Conservation (phyloP, 23 tunicate genomes). For the Halocynthia aurantium region DNA sequence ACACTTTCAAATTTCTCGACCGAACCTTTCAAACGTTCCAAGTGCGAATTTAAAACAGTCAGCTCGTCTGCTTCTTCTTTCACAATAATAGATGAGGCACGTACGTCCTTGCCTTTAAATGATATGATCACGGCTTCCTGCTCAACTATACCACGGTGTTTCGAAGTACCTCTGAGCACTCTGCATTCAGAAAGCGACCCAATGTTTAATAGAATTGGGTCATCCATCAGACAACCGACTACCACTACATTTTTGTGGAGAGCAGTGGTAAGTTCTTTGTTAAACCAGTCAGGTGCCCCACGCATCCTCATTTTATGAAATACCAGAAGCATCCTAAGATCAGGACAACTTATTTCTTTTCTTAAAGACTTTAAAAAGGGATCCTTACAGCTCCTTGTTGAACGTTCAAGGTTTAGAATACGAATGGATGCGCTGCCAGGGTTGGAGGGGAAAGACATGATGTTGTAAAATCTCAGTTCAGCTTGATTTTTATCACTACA, state of each 20-base stretch:
- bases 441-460: slow-evolving; percentile 1
- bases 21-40: background rate
- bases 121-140: slow-evolving; percentile 5
- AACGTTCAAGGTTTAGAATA: too few species aligned
- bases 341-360: too few species aligned
- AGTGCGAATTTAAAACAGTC: background rate
- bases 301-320: too few species aligned
- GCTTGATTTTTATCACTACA: background rate
- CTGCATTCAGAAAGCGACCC: background rate
- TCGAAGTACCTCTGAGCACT: background rate
- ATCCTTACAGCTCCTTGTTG: too few species aligned
- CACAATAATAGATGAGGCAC: background rate
- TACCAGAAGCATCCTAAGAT: too few species aligned
- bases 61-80: background rate
- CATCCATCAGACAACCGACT: background rate
- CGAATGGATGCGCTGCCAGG: too few species aligned
- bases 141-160: background rate
- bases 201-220: background rate
- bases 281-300: background rate
- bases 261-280: background rate
- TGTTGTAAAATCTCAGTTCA: background rate
- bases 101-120: slow-evolving; percentile 13
- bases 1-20: background rate
- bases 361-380: too few species aligned
- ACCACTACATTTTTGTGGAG: background rate